Evolutionary conservation across 1,140 invertebrate species (phyloP).

Genomic region (Cydia strobilella): DNA sequence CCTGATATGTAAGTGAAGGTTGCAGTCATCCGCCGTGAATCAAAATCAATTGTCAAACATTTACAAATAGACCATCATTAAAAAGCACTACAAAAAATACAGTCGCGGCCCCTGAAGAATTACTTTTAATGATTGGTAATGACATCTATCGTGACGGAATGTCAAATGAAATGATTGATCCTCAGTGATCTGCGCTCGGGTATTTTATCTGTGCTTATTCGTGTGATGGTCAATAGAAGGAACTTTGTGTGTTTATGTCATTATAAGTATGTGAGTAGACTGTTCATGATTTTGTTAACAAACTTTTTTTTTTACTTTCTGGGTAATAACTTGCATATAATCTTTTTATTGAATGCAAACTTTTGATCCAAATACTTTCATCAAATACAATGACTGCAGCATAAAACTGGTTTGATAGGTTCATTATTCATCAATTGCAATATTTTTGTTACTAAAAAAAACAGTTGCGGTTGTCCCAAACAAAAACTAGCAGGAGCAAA

Average conservation of each 20-base stretch:
- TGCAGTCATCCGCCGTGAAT: neutral
- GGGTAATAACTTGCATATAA: no score
- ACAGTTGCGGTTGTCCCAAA: no score
- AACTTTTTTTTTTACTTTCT: no score
- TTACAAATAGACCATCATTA: constrained; percentile 21
- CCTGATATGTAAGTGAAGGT: no score
- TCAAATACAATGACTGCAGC: no score
- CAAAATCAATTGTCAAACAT: neutral
- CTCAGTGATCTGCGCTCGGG: constrained; percentile 1
- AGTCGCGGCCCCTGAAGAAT: constrained; percentile 19
- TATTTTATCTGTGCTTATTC: constrained; percentile 1
- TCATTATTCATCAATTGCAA: no score
- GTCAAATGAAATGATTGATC: constrained; percentile 31
- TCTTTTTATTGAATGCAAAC: no score
- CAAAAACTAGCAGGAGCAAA: no score
- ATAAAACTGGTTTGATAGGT: no score
- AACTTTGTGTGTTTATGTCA: neutral
- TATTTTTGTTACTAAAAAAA: no score
- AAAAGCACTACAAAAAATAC: constrained; percentile 9
- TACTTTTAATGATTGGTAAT: constrained; percentile 26
- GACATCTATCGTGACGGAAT: constrained; percentile 30
- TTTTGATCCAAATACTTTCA: no score
- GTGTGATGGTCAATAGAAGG: neutral
- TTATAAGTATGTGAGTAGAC: neutral
- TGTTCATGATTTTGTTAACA: neutral